These are phyloP conservation scores for Scolopax bukidnonensis DNA, from an alignment of 2,797 vertebrate genomes.

Conservation along the genomic window DNA sequence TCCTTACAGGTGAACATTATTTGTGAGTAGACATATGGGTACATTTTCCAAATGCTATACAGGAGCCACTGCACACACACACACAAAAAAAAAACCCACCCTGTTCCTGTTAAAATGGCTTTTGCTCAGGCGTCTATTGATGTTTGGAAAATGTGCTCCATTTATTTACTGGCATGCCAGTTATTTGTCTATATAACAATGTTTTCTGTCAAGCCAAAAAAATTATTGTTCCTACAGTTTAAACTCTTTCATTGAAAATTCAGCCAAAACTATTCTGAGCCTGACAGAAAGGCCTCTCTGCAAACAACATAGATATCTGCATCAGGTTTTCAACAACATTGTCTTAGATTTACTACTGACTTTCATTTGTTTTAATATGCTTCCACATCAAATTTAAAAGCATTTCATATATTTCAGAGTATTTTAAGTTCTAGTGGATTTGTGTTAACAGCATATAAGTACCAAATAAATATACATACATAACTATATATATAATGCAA, in stretches of 20 bases:
- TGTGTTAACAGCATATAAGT: neutral
- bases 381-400: constrained; percentile 50
- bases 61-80: constrained; percentile 30
- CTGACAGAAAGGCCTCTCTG: constrained; percentile 8
- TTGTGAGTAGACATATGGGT: constrained; percentile 69
- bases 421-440: neutral
- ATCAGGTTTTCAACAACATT: constrained; percentile 14
- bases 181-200: constrained; percentile 79
- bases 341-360: constrained; percentile 30
- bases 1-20: constrained; percentile 72
- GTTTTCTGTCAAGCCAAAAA: constrained; percentile 79
- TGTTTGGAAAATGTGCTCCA: constrained; percentile 55
- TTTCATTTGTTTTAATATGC: constrained; percentile 56
- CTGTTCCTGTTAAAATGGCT: constrained; percentile 57
- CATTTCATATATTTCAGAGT: neutral
- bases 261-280: constrained; percentile 28
- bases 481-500: neutral
- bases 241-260: constrained; percentile 52
- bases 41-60: constrained; percentile 55
- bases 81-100: neutral
- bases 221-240: constrained; percentile 60
- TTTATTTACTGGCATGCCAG: constrained; percentile 76
- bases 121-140: constrained; percentile 61
- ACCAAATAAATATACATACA: neutral
- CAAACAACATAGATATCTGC: neutral